Base-by-base conservation (phyloP, 2,113 vertebrate genomes). In the Bos indicus region DNA sequence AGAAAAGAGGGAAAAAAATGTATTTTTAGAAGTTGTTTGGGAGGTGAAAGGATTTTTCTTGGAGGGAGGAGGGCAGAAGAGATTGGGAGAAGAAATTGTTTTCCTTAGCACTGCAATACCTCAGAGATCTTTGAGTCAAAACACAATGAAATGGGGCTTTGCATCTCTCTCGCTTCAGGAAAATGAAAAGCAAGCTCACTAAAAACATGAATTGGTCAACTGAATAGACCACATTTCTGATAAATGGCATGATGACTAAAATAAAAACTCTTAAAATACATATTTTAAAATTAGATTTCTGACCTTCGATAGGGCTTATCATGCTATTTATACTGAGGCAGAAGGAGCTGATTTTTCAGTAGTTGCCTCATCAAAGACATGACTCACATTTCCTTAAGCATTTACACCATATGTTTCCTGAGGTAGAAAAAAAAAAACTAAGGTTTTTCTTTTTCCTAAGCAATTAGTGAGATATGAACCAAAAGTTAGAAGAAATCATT, bases 351-450 rank as follows among this genome's bases (percentile, higher is more conserved):
- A 74, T 90, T 98, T 97, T 98, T 92, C 97, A 97, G 95, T 93
- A 98, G 95, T 89, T 92, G 98, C 64, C 43, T 97, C 97, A 96
- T 95, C 97, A 43, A 95, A 95, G 64, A 83, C 59, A 95, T 98
- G 98, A 99, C 88, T 99, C 97, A 97, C 62, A 96, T 98, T 98
- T 99, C 96, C 98, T 98, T 96, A 98, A 98, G 96, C 91, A 88
- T 52, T 98, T 3, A 96, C 16, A 96, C 97, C 90, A 86, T 98
- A 97, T 98, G 97, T 84, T 98, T 98, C 97, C 85, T 84, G 95
- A 89, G 94, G 90, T 91, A 80, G 95, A 96, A 98, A 96, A 93
- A 96, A 91, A 48, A 52, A 21, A 21, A 14, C 80, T 14, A 82
- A 62, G 36, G 2, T 43, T 43, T 90, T 86, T 62, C 14, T 67